Evolutionary conservation across 1,140 invertebrate species (phyloP), one percentile per base, ranked within the genome.

Genomic region (Holcopasites calliopsidis): DNA sequence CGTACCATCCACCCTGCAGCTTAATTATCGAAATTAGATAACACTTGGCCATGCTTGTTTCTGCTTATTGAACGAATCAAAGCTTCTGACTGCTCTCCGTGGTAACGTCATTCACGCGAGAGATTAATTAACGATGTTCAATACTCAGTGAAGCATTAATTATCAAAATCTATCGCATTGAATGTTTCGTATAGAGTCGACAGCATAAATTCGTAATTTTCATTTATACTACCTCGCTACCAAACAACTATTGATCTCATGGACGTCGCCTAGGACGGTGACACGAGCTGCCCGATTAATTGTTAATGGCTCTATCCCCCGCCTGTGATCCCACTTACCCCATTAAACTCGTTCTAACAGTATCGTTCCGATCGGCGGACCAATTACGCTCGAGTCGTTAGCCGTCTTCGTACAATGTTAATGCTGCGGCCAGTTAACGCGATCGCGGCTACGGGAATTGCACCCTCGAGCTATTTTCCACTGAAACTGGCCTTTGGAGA

Each of bases 261-360:
- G 57, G 50, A 68, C n/a, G 69, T 35, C 35, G 64, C 40, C 26
- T 26, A 26, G 60, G 40, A 47, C 68, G 28, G 54, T 47, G 62
- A 82, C 26, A 79, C 58, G 26, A 31, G 52, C 54, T 60, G 75
- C 65, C 54, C 54, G 72, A 47, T 82, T 84, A 81, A 86, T 84
- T 80, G 75, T 76, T 81, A 84, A 85, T 68, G 44, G 55, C 52
- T 77, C 60, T 76, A 78, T 76, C 68, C 76, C 65, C 64, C 31
- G 68, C 72, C 52, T 64, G 79, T 86, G 86, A 87, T 85, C 81
- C n/a, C 85, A 87, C 77, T 87, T 85, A 82, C 60, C 76, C 78
- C 76, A 78, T 86, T 86, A 82, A 84, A 82, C 73, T 79, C 54
- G 60, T 75, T 82, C 79, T 58, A 66, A 50, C 73, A 71, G 80